These are phyloP conservation scores for Agapornis roseicollis DNA, from an alignment of 2,113 vertebrate genomes.

Conservation along the genomic window DNA sequence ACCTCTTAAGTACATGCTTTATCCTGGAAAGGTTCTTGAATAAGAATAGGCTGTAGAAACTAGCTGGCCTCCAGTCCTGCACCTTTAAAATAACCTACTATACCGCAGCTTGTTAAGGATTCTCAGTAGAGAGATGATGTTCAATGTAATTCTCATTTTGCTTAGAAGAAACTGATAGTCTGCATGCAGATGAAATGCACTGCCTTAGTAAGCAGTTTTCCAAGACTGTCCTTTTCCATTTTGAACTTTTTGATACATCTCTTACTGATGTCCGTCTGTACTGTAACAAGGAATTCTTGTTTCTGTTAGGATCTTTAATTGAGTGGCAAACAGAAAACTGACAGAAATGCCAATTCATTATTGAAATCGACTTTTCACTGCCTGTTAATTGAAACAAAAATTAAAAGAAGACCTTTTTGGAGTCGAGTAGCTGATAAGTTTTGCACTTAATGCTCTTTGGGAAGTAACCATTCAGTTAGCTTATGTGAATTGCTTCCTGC, in stretches of 20 bases:
- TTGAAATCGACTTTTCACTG: not conserved
- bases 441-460: not conserved
- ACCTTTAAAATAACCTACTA: not conserved
- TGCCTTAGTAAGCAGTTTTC: not conserved
- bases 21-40: constrained; percentile 15
- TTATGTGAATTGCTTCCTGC: not conserved
- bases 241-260: not conserved
- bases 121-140: not conserved
- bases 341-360: not conserved
- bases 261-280: not conserved
- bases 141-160: not conserved
- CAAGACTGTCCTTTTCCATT: not conserved
- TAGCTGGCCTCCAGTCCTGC: not conserved
- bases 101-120: not conserved
- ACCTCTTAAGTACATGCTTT: not conserved
- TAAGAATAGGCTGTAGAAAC: not conserved
- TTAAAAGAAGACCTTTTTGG: not conserved
- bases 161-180: not conserved
- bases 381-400: not conserved
- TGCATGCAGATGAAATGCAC: not conserved
- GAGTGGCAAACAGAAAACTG: not conserved
- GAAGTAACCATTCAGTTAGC: not conserved
- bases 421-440: not conserved
- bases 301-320: not conserved
- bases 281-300: not conserved